A percentile compares a stretch with the other conserved stretches of the same genome.
These are phyloP conservation scores for Choloepus hoffmanni DNA, from an alignment of 2,113 vertebrate genomes.

Conservation along the genomic window DNA sequence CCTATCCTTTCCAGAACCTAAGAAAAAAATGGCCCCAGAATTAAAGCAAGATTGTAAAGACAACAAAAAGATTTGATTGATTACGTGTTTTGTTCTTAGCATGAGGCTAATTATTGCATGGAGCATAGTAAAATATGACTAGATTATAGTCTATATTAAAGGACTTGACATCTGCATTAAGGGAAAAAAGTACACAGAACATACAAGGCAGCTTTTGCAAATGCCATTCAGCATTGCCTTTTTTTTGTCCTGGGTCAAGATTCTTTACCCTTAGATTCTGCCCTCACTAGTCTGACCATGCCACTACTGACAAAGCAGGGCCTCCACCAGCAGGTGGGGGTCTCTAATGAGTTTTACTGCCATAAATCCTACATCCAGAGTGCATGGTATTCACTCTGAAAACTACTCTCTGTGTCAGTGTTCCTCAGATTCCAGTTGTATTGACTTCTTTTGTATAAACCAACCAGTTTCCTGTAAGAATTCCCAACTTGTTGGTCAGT, in stretches of 20 bases:
- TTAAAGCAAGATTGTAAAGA: slow-evolving; percentile 20
- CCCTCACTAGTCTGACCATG: background rate
- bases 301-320: background rate
- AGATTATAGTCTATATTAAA: background rate
- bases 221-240: background rate
- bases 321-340: too few species aligned
- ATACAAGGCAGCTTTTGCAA: background rate
- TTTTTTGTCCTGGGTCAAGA: background rate
- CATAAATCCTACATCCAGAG: too few species aligned
- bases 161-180: background rate
- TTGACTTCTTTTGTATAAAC: background rate
- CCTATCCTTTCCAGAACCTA: background rate
- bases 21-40: background rate
- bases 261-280: background rate
- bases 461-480: background rate
- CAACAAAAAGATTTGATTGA: background rate
- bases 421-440: background rate
- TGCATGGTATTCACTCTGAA: background rate
- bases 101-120: background rate
- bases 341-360: background rate
- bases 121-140: background rate
- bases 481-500: background rate
- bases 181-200: background rate
- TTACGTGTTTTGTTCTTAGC: background rate
- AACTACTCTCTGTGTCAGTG: background rate